phyloP scores from a whole-genome alignment of 2,888 invertebrate genomes.

The Calameuta pallipes region DNA sequence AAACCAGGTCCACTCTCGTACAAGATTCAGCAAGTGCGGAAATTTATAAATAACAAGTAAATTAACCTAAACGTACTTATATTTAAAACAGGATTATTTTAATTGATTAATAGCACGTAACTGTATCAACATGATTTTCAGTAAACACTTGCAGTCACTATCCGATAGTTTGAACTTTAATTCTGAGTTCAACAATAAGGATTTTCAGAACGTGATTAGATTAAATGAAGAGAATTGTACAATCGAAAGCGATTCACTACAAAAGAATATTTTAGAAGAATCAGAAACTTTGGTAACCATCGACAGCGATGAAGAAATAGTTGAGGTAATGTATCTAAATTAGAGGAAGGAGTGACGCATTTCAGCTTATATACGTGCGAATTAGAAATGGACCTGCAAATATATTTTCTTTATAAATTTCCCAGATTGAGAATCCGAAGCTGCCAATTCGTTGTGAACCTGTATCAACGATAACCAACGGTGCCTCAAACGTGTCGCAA shows the following conservation, averaged over 20 bases:
- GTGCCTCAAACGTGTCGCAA: background rate
- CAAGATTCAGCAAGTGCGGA: slow-evolving; percentile 33
- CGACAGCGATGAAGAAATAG: slow-evolving; percentile 29
- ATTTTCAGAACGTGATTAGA: background rate
- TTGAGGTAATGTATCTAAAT: slow-evolving; percentile 18
- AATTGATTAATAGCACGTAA: background rate
- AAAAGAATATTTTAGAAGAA: background rate
- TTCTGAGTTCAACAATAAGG: background rate
- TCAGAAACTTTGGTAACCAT: background rate
- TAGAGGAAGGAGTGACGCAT: background rate
- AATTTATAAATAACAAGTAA: background rate
- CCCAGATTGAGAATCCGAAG: background rate
- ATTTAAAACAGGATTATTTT: background rate
- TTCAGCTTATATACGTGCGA: background rate
- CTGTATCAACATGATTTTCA: background rate
- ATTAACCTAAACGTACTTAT: background rate
- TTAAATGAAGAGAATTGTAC: background rate
- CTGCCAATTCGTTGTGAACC: background rate
- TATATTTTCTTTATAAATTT: background rate
- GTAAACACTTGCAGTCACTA: background rate
- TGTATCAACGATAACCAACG: background rate
- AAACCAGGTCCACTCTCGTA: slow-evolving; percentile 54
- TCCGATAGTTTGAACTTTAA: background rate
- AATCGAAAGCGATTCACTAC: background rate
- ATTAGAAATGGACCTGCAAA: background rate